Base-by-base conservation (phyloP, 2,797 vertebrate species). In the Eutrigla gurnardus region DNA sequence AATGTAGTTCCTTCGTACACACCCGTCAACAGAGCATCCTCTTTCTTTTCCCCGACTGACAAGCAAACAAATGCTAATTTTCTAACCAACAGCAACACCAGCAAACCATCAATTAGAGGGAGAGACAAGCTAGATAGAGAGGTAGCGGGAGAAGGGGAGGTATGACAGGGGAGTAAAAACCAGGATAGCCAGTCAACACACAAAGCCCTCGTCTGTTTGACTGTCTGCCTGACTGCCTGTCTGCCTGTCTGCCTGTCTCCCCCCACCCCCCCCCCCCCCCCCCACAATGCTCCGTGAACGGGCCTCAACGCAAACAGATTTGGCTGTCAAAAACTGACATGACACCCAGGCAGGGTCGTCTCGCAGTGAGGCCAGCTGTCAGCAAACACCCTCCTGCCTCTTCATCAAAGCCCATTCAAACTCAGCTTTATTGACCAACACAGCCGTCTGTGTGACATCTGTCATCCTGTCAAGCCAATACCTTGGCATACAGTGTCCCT, bases 321-420 rank as follows among this genome's bases (percentile, higher is more conserved):
- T 92, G 91, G 90, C 89, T 90, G 93, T 92, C 91, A 92, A 91
- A 89, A 64, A 83, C 85, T 90, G 90, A 93, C 92, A 89, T 55
- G 78, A 80, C 89, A 90, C 86, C 84, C 86, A 86, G 85, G 86
- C 87, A 81, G 90, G 90, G 92, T 92, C 89, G 83, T 86, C 81
- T 92, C 74, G 54, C 91, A 89, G 86, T 67, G 86, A 91, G 88
- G 87, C 87, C 89, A 90, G 90, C 90, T 92, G 91, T 93, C 92
- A 92, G 84, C 80, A 84, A 88, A 92, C 89, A 93, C 84, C 75
- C 84, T 88, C 83, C 81, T 86, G 87, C 88, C 88, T 92, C 88
- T 91, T 92, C 82, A 91, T 91, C 89, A 90, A 89, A 91, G 81
- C 76, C 70, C 80, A 66, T 86, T 91, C 89, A 83, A 90, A 90